Evolutionary conservation across 2,888 invertebrate genomes (phyloP), one percentile per base, ranked within the genome.

Genomic region (Sesia apiformis): DNA sequence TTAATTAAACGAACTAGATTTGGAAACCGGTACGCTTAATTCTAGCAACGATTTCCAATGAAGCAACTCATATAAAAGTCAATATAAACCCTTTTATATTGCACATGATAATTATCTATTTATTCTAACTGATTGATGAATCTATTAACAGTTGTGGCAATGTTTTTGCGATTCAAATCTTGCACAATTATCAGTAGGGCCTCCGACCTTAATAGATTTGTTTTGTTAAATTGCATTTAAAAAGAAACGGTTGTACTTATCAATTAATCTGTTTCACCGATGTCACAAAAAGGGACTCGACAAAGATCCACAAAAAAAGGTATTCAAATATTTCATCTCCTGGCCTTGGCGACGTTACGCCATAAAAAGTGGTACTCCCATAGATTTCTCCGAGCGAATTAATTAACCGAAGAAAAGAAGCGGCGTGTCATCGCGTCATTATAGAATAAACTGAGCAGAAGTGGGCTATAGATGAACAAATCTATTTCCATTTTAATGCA

Each of bases 371-470:
- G 53, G 53, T 56, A 64, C 69, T 78, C 77, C 67, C 78, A 78
- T 78, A 65, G 81, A 79, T 82, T 82, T 82, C 81, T 78, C 82
- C 74, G 65, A 76, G 71, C 76, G 65, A 57, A 82, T 81, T 81
- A 81, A 81, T 81, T 80, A 80, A 60, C 64, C 55, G 59, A 69
- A 69, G 72, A 70, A 76, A 78, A 69, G 68, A 72, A 71, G 58
- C 70, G 59, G 69, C 72, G 73, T 79, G 81, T 81, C 81, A 75
- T 81, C 77, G 76, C 65, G 46, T 65, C 74, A 67, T 67, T 67
- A 69, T 63, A 57, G 62, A 64, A 66, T 66, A 65, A 58, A 58
- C 60, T 39, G 42, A 49, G 65, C 72, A 75, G 70, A 81, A 79
- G 75, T 80, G 72, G 81, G 80, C 69, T 80, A 73, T 55, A 61